These are phyloP conservation scores for Fistularia tabacaria DNA, from an alignment of 2,797 vertebrate species.

Conservation along the genomic window DNA sequence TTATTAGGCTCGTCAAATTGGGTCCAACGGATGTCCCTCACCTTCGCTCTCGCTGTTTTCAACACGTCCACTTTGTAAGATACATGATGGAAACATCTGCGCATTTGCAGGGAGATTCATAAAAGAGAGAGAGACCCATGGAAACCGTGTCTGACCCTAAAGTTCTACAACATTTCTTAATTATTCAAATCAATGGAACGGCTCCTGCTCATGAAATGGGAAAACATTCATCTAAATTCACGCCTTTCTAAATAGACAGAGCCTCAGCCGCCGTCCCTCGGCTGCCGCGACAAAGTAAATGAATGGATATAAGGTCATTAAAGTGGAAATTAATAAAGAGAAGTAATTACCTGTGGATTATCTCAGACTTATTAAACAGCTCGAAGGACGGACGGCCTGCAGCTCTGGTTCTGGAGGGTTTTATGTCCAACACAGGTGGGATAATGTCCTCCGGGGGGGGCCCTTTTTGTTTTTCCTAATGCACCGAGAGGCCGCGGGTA, in stretches of 20 bases:
- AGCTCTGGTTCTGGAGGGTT: constrained; percentile 46
- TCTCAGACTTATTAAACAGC: constrained; percentile 57
- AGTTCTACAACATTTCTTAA: too few species aligned
- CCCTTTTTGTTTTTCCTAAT: not conserved
- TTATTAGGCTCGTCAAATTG: too few species aligned
- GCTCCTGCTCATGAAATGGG: constrained; percentile 16
- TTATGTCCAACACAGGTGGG: constrained; percentile 21
- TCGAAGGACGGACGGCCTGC: constrained; percentile 52
- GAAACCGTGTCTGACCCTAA: too few species aligned
- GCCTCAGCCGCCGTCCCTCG: constrained; percentile 17
- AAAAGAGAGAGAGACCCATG: too few species aligned
- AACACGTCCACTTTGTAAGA: too few species aligned
- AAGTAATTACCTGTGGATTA: constrained; percentile 67
- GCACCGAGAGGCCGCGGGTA: not conserved
- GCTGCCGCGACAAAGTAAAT: constrained; percentile 44
- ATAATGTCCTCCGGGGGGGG: constrained; percentile 15
- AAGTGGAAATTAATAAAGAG: constrained; percentile 62
- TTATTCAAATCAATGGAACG: constrained; percentile 26
- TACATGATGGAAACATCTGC: too few species aligned
- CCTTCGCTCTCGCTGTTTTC: too few species aligned
- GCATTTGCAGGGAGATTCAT: too few species aligned
- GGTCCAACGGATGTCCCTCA: too few species aligned
- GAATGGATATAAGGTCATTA: constrained; percentile 43
- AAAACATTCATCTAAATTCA: constrained; percentile 30
- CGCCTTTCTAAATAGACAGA: constrained; percentile 24